Evolutionary conservation across 37 sponge, comb jelly and placozoan species (phyloP), one percentile per base, ranked within the genome.

Genomic region (Cladorhizidae sp.): DNA sequence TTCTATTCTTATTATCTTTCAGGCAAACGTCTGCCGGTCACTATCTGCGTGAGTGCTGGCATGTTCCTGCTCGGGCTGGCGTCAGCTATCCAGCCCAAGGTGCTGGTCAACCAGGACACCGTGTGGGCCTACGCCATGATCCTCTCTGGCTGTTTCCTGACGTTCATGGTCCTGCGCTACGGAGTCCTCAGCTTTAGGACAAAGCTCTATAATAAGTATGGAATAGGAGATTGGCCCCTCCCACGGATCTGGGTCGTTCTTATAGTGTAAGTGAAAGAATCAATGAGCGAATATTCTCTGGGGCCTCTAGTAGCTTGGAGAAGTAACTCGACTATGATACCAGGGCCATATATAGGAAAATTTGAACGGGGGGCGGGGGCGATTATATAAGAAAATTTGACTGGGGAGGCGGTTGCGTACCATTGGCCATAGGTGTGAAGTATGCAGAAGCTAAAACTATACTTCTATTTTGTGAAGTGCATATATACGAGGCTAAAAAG

Each of bases 71-170:
- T 91, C 31, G 92, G 92, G 8, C 37, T 79, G 25, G 88, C 78
- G 17, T 91, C 95, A 26, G 82, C 95, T 0, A 57, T 82, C 50
- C 57, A 78, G 31, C 1, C 33, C 35, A 57, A 57, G 1, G 55
- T 91, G 38, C 63, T 83, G 31, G 77, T 83, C 38, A 78, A 83
- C 59, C 87, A 94, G 83, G 95, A 94, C 68, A 52, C 64, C 40
- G 86, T 85, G 58, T 94, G 95, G 95, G 85, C 78, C 0, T 91
- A 86, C 67, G 95, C 85, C n/a, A 64, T 91, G 26, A 70, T 94
- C 40, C 75, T 89, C 49, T 85, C 68, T 20, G 95, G 95, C 35
- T 78, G 63, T 22, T 68, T 87, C 23, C 42, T 90, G 54, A 2
- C 87, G 8, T 77, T 84, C 50, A 18, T 91, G 39, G 92, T 94